Conservation (phyloP, 2,888 invertebrate species). For the Ormyrus rosae region DNA sequence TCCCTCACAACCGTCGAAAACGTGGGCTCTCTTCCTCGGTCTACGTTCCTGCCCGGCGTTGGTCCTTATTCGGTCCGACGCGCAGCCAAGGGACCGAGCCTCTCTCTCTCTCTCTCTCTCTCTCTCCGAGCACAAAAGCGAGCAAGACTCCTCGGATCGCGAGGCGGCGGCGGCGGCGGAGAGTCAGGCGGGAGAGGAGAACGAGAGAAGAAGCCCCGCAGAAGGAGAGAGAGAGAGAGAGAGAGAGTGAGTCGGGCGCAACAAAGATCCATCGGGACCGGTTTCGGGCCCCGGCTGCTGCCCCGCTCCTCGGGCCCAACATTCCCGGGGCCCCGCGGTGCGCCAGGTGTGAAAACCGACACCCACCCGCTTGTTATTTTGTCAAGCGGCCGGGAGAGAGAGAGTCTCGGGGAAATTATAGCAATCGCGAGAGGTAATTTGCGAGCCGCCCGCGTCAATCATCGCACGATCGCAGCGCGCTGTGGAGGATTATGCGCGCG, state of each 20-base stretch:
- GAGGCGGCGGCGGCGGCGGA: background rate
- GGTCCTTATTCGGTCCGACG: constrained; percentile 62
- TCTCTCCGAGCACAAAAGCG: constrained; percentile 8
- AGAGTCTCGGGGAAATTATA: constrained; percentile 20
- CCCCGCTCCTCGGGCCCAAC: constrained; percentile 59
- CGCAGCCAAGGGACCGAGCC: constrained; percentile 50
- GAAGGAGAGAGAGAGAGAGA: constrained; percentile 37
- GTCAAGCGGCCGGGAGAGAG: constrained; percentile 65
- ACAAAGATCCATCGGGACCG: constrained; percentile 75
- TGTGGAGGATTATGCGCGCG: too few relatives aligned
- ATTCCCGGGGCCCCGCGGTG: constrained; percentile 72
- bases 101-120: too few relatives aligned
- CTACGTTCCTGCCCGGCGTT: constrained; percentile 61
- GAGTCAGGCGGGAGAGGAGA: constrained; percentile 25
- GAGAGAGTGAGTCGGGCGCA: constrained; percentile 61
- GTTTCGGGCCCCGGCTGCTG: constrained; percentile 65
- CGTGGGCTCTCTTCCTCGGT: background rate
- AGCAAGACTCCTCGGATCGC: background rate
- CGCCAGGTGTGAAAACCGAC: constrained; percentile 75
- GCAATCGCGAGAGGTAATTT: constrained; percentile 21
- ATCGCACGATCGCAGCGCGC: too few relatives aligned
- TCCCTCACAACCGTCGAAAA: too few relatives aligned
- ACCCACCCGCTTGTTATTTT: constrained; percentile 75
- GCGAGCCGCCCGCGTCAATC: background rate
- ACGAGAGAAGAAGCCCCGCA: too few relatives aligned